Base-by-base conservation (phyloP, 2,888 invertebrate species). In the Phrixothrix hirtus region DNA sequence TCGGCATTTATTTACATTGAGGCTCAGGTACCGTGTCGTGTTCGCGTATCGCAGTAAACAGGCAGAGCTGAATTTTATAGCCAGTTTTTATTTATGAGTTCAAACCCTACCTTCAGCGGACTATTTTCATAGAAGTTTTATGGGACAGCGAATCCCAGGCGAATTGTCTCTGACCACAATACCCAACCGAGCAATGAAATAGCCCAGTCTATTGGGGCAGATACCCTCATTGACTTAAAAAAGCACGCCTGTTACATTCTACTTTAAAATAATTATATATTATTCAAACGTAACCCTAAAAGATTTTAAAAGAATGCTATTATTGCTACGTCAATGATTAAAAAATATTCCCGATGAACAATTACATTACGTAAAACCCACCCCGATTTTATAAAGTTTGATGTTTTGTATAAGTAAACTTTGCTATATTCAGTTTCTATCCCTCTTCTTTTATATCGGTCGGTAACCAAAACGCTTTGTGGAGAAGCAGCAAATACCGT, bases 121-220 rank as follows among this genome's bases (percentile, higher is more conserved):
- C 58, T 55, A 58, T 61, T 57, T 62, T 63, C 63, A 58, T 62
- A 59, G 63, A 63, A 64, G 66, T 64, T 66, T 66, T 65, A 66
- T 64, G 56, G 63, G 58, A 55, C 57, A 48, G 57, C 53, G 48
- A 12, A 57, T 63, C 64, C 62, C 66, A 36, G 41, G 61, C 37
- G 63, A 57, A 59, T 55, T 58, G 61, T 64, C 47, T 47, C 38
- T 54, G 53, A 46, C 48, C 53, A 43, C 53, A 54, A 48, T 47
- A 36, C 30, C 35, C 41, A 21, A 38, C 34, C 14, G 32, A 27
- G 15, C 41, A 30, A 26, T 29, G 26, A 47, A 47, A 32, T 39
- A 30, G 47, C 32, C 35, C 25, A 47, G 38, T 30, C 13, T 14
- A 9, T 12, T 12, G 10, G 12, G 16, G 30, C n/a, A 30, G 27